Evolutionary conservation across 2,888 invertebrate species (phyloP).

Genomic region (Opisthograptis luteolata): DNA sequence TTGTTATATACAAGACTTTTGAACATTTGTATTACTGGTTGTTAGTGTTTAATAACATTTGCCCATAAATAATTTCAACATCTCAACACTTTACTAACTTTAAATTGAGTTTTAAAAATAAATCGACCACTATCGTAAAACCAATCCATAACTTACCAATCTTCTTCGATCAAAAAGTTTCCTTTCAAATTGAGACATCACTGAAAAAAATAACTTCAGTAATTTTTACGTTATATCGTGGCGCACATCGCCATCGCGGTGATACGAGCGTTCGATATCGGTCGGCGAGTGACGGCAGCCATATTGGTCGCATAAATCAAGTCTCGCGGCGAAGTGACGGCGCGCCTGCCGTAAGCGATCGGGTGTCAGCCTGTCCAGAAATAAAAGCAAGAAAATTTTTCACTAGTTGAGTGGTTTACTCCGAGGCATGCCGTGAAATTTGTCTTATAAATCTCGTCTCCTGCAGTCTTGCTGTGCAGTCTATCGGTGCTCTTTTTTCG

Average conservation of each 20-base stretch:
- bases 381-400: conserved; percentile 78
- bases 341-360: conserved; percentile 79
- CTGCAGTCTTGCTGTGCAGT: conserved; percentile 16
- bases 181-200: conserved; percentile 23
- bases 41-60: too few relatives aligned
- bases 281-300: conserved; percentile 73
- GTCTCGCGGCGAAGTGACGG: conserved; percentile 74
- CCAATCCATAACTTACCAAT: conserved; percentile 4
- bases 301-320: conserved; percentile 84
- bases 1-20: too few relatives aligned
- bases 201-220: conserved; percentile 32
- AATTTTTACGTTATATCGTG: conserved; percentile 45
- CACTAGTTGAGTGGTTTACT: conserved; percentile 80
- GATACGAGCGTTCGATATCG: conserved; percentile 74
- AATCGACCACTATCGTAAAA: not conserved
- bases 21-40: too few relatives aligned
- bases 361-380: conserved; percentile 78
- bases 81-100: too few relatives aligned
- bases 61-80: too few relatives aligned
- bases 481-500: conserved; percentile 23
- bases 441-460: conserved; percentile 58
- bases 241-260: conserved; percentile 51
- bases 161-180: conserved; percentile 17
- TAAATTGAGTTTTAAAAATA: conserved; percentile 4
- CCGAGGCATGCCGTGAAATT: conserved; percentile 74